A percentile compares a stretch with the other conserved stretches of the same genome.
These are phyloP conservation scores for Clarias macrocephalus DNA, from an alignment of 2,113 vertebrate genomes.

Conservation along the genomic window DNA sequence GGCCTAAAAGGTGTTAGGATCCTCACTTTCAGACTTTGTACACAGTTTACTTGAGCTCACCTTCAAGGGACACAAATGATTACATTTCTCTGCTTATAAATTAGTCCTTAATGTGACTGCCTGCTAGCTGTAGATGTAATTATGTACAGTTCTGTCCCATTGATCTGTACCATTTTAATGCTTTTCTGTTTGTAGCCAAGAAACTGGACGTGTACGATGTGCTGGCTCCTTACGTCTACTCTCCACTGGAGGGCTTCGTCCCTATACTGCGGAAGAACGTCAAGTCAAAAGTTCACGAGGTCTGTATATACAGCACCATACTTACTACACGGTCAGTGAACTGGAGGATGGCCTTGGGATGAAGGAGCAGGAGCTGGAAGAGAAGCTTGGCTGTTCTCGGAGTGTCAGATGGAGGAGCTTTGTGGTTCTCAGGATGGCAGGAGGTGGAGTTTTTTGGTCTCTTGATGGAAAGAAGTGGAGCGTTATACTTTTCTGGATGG, in stretches of 20 bases:
- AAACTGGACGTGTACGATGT: conserved; percentile 80
- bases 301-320: conserved; percentile 33
- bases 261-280: conserved; percentile 80
- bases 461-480: background rate
- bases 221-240: conserved; percentile 76
- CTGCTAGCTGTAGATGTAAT: background rate
- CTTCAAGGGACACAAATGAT: background rate
- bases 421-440: background rate
- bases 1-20: conserved; percentile 76
- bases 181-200: conserved; percentile 67
- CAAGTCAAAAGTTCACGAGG: conserved; percentile 76
- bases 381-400: background rate
- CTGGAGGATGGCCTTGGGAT: background rate
- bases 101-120: background rate
- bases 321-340: background rate
- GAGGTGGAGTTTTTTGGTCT: background rate
- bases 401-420: background rate
- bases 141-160: background rate
- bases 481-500: background rate
- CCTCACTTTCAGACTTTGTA: background rate
- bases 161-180: background rate
- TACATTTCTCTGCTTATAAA: background rate
- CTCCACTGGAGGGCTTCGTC: conserved; percentile 74
- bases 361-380: background rate
- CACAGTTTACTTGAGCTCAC: background rate